A percentile compares a stretch with the other conserved stretches of the same genome.
Conservation (phyloP, 1,140 invertebrate species). For the Lasioglossum baleicum region DNA sequence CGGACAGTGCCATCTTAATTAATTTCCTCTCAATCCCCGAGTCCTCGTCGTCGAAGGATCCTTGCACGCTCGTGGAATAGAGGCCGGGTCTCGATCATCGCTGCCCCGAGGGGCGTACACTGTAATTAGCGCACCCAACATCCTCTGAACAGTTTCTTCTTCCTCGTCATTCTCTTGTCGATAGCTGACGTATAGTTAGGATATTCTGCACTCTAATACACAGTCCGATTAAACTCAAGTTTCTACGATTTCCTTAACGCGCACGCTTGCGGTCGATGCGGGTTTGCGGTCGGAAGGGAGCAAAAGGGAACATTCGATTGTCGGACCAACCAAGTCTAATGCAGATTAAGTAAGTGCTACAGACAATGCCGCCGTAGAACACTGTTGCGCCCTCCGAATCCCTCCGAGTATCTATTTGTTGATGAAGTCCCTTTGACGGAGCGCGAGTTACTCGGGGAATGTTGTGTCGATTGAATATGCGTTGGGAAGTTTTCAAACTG, state of each 20-base stretch:
- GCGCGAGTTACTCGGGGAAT: not conserved
- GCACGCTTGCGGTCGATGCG: not conserved
- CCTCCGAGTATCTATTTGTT: not conserved
- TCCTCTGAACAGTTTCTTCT: too few species aligned
- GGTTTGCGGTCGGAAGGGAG: not conserved
- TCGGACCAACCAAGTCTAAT: not conserved
- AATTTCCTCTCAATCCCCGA: constrained; percentile 59
- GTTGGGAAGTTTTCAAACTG: too few species aligned
- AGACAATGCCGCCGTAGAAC: not conserved
- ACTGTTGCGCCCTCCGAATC: not conserved
- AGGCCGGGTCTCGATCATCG: not conserved
- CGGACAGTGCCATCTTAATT: constrained; percentile 61
- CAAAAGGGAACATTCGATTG: not conserved
- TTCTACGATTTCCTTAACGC: not conserved
- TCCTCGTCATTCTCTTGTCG: too few species aligned
- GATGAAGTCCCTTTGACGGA: not conserved
- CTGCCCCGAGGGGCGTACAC: not conserved
- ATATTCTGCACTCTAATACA: too few species aligned
- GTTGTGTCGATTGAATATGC: not conserved
- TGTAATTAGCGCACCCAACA: not conserved
- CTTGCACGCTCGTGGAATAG: constrained; percentile 19
- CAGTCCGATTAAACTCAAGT: not conserved
- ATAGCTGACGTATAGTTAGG: too few species aligned
- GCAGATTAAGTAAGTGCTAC: not conserved
- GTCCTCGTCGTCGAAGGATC: constrained; percentile 32